Conservation (phyloP, 2,888 invertebrate species). For the Chrysodeixis includens region DNA sequence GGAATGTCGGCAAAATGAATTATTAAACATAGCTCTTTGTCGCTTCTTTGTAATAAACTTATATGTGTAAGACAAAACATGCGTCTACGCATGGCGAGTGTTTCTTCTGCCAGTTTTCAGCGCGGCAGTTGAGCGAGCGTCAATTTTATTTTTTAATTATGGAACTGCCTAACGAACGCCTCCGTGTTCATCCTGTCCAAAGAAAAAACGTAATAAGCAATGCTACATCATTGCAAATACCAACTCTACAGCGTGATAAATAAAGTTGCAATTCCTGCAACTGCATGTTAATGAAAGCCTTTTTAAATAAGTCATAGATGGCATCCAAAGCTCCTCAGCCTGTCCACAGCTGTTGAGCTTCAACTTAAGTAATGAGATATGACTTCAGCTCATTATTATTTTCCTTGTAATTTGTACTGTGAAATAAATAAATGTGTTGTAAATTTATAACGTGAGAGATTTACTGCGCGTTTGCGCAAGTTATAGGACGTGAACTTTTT, state of each 20-base stretch:
- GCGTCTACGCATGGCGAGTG: constrained; percentile 65
- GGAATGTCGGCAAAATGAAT: constrained; percentile 48
- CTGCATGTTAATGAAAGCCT: constrained; percentile 55
- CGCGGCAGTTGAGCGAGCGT: constrained; percentile 71
- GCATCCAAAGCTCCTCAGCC: constrained; percentile 75
- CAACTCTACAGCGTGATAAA: constrained; percentile 22
- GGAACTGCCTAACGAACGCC: constrained; percentile 83
- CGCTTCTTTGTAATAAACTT: constrained; percentile 45
- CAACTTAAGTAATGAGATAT: constrained; percentile 86
- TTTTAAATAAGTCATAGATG: constrained; percentile 65
- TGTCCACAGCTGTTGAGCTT: constrained; percentile 81
- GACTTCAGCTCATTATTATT: constrained; percentile 85
- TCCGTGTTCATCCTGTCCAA: constrained; percentile 60
- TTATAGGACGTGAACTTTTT: constrained; percentile 64
- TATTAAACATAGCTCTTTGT: constrained; percentile 48
- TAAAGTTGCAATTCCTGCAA: constrained; percentile 44
- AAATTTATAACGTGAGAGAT: constrained; percentile 78
- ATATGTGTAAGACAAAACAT: constrained; percentile 43
- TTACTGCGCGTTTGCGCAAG: constrained; percentile 70
- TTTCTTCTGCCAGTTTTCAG: constrained; percentile 75
- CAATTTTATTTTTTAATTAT: constrained; percentile 81
- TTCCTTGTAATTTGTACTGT: constrained; percentile 79
- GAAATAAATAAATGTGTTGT: constrained; percentile 77
- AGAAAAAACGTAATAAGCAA: constrained; percentile 29
- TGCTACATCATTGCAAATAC: constrained; percentile 22